Base-by-base conservation (phyloP, 2,888 invertebrate species). In the Meteorus colon region DNA sequence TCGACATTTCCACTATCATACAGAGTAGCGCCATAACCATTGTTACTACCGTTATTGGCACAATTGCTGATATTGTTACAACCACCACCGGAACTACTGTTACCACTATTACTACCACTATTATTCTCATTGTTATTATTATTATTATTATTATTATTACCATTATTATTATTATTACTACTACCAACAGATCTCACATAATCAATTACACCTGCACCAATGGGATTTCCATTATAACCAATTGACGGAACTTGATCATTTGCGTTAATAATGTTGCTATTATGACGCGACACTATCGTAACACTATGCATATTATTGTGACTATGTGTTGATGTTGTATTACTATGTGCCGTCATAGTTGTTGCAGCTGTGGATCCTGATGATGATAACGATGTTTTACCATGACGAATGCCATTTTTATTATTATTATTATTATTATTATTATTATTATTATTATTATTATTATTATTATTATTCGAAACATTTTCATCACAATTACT, bases 401-500 rank as follows among this genome's bases (percentile, higher is more conserved):
- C 37, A 19, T 19, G 37, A 65, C 37, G 31, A 34, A n/a, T 62
- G 34, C 45, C 41, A 60, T 37, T 45, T 62, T 62, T 75, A 67
- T 69, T 72, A 45, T 45, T 73, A 63, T 37, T 59, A 48, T 67
- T 76, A 70, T 72, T 74, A 71, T 62, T 75, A 67, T 69, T 72
- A 45, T 45, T 73, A 75, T 75, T 75, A 73, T 65, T 75, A 63
- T 37, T 45, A 71, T 62, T 75, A 67, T 69, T 72, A 45, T 45
- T 73, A 75, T 75, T 75, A 73, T 65, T 75, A 63, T 37, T 59
- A 48, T 67, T 76, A 70, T 69, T 74, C 59, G 77, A 75, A 62
- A 76, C 76, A 72, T 74, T 74, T 34, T 84, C 84, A 62, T 85
- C 85, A 82, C 79, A 82, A 78, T 86, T 86, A 84, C 84, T 86